Evolutionary conservation across 1,140 invertebrate genomes (phyloP), one percentile per base, ranked within the genome.

Genomic region (Procambarus clarkii): DNA sequence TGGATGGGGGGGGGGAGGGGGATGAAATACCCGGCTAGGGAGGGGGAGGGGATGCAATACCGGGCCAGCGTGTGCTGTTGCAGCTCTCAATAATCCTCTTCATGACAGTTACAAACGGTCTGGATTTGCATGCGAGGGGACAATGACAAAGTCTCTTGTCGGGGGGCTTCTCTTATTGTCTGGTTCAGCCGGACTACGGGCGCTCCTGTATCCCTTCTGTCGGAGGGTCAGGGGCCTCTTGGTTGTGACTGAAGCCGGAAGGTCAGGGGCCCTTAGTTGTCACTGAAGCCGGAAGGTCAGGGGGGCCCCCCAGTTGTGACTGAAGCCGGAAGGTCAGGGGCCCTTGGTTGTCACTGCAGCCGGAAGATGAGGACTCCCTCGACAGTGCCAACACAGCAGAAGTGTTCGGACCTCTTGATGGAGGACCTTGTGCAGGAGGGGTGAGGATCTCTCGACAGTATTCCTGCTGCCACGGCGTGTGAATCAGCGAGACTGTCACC

Each of bases 81-180:
- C 86, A 80, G 60, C 64, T 81, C 79, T 76, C 88, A 91, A 91
- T 91, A 91, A 91, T 91, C 81, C 82, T 64, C 82, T 50, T 91
- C 88, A 91, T 91, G 88, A 91, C 88, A 91, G 88, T 85, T 91
- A 91, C 88, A 91, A 91, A 91, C 88, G 81, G 88, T 91, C 46
- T 50, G 88, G 88, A 91, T 91, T 91, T 91, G 88, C 88, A 91
- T 91, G 88, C 76, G 71, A 85, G 88, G 71, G 88, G 88, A 91
- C 81, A 91, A 85, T 91, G 88, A 91, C 88, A 91, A 91, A 91
- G 88, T 54, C 88, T 24, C 54, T 48, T 85, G 81, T 79, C 74
- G 76, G 88, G 88, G 76, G 76, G 88, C 50, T 81, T 91, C 54
- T 91, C 88, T 91, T 91, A 91, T 91, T 91, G 88, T 91, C 82